Evolutionary conservation across 1,140 invertebrate genomes (phyloP), one percentile per base, ranked within the genome.

Genomic region (Drosophila ambigua): DNA sequence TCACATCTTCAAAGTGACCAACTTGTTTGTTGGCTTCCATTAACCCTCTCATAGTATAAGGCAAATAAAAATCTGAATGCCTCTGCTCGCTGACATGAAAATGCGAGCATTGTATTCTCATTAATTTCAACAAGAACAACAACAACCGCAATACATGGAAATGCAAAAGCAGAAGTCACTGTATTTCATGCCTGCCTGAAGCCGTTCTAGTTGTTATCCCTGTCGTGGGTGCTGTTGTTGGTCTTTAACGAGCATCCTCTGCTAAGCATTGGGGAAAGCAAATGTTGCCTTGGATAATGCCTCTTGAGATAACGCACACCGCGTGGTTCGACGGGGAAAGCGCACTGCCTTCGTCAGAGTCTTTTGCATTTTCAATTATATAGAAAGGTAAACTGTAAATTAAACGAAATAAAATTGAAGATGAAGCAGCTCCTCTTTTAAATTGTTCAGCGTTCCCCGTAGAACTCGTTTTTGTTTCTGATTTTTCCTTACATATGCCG

Each of bases 61-160:
- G 24, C 26, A 46, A 46, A 48, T 52, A 43, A 69, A 71, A 69
- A 39, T 50, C 11, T 64, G 43, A 54, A 24, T 58, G 44, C 20
- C 50, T 55, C 62, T 73, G 62, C 72, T 73, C 67, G 76, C 62
- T 74, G 82, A 74, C 77, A 79, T 79, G 61, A 63, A 85, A 69
- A 81, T 77, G 58, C 52, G 52, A 69, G 66, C 55, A 24, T 51
- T 73, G 74, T 77, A 72, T 65, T 65, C 65, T 67, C 82, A 87
- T 82, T 85, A 87, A 87, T 81, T 87, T 81, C 61, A 87, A 59
- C 60, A 74, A 64, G 46, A 66, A 66, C 55, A 54, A 62, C 41
- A 65, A 46, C 35, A 55, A 41, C 55, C 60, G 41, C 31, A n/a
- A 39, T 20, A 45, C n/a, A 8, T 16, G 13, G 31, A 51, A 61